Conservation (phyloP, 2,113 vertebrate species). For the Muntiacus reevesi region DNA sequence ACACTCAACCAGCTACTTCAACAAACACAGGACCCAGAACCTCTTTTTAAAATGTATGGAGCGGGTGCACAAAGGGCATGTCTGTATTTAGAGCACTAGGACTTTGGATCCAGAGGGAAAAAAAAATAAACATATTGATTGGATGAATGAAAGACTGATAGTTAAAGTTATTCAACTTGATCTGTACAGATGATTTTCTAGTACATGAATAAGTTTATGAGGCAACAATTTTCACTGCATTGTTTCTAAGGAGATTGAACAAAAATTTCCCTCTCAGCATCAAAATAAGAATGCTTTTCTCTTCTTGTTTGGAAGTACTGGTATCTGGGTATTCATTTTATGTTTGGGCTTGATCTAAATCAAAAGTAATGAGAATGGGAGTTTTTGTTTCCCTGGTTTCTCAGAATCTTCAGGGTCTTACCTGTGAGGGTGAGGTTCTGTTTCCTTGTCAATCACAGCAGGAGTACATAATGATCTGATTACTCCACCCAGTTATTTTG, state of each 20-base stretch:
- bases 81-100: neutral
- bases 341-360: too few relatives aligned
- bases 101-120: neutral
- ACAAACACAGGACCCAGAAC: neutral
- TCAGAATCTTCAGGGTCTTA: neutral
- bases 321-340: neutral
- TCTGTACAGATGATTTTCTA: neutral
- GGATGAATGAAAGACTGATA: neutral
- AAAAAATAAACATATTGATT: neutral
- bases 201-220: neutral
- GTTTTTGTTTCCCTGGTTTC: neutral
- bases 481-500: neutral
- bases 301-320: neutral
- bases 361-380: neutral
- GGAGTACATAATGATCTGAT: neutral
- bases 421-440: neutral
- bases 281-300: neutral
- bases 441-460: neutral
- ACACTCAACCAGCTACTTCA: neutral
- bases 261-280: neutral
- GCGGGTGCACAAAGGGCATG: rapidly evolving
- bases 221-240: neutral
- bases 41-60: too few relatives aligned
- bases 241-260: neutral
- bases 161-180: neutral